Conservation (phyloP, 2,113 vertebrate genomes). For the Hyperopisus bebe region DNA sequence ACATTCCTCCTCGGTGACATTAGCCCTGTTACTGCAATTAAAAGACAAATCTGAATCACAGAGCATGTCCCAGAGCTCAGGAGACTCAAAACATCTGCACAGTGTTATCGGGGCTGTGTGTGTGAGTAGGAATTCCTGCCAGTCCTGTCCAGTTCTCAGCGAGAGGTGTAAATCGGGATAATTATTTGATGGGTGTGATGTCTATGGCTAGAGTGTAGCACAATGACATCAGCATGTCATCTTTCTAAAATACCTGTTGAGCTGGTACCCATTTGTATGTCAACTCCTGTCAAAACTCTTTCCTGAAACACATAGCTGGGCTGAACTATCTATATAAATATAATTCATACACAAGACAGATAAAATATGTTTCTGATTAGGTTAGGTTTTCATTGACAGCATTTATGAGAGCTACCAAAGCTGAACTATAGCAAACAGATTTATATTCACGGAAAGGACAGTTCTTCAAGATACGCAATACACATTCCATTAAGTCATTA, state of each 20-base stretch:
- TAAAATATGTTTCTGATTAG: neutral
- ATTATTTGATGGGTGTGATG: slow-evolving; percentile 41
- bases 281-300: slow-evolving; percentile 2
- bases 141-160: slow-evolving; percentile 20
- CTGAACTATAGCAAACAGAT: neutral
- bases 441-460: neutral
- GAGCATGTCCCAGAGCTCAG: slow-evolving; percentile 22
- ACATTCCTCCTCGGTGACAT: slow-evolving; percentile 36
- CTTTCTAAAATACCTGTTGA: slow-evolving; percentile 25
- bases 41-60: slow-evolving; percentile 33
- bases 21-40: slow-evolving; percentile 41
- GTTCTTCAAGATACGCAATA: neutral
- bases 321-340: neutral
- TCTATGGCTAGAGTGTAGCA: slow-evolving; percentile 30
- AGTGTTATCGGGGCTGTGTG: slow-evolving; percentile 33
- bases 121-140: slow-evolving; percentile 36
- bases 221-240: slow-evolving; percentile 36
- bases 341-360: neutral
- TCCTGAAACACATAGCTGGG: neutral
- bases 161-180: slow-evolving; percentile 33
- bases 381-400: neutral
- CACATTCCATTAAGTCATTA: neutral
- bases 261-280: slow-evolving; percentile 13
- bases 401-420: neutral
- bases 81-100: slow-evolving; percentile 48